These are phyloP conservation scores for Drosophila rhopaloa DNA, from an alignment of 1,140 invertebrate species.

Conservation along the genomic window DNA sequence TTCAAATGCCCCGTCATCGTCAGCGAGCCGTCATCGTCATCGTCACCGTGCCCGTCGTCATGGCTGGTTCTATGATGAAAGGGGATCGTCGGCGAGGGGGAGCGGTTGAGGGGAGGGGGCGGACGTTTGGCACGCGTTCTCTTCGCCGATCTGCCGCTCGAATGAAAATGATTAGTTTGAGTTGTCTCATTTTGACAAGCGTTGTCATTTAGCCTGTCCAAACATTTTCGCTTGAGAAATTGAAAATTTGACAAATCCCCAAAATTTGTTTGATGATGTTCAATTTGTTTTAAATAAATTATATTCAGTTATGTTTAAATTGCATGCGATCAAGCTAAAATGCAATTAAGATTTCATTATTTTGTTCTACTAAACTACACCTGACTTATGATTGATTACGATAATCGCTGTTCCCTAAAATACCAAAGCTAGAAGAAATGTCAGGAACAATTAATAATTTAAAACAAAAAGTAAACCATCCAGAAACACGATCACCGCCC, in stretches of 20 bases:
- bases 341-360: background rate
- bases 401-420: background rate
- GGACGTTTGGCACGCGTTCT: conserved; percentile 70
- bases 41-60: conserved; percentile 44
- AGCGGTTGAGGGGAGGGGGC: background rate
- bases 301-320: conserved; percentile 5
- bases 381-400: conserved; percentile 48
- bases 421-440: conserved; percentile 35
- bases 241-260: conserved; percentile 70
- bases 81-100: conserved; percentile 6
- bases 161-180: conserved; percentile 77
- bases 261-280: conserved; percentile 43
- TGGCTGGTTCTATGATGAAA: conserved; percentile 34
- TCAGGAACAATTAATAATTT: conserved; percentile 57
- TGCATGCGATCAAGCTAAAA: background rate
- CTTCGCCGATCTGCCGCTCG: conserved; percentile 42
- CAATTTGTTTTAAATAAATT: conserved; percentile 28
- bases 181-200: conserved; percentile 75
- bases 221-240: conserved; percentile 71
- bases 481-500: conserved; percentile 6
- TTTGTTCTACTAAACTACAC: background rate
- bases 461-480: conserved; percentile 2
- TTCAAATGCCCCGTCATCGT: conserved; percentile 45
- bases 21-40: conserved; percentile 31
- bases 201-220: conserved; percentile 77